Base-by-base conservation (phyloP, 2,113 vertebrate genomes). In the Actenoides lindsayi region DNA sequence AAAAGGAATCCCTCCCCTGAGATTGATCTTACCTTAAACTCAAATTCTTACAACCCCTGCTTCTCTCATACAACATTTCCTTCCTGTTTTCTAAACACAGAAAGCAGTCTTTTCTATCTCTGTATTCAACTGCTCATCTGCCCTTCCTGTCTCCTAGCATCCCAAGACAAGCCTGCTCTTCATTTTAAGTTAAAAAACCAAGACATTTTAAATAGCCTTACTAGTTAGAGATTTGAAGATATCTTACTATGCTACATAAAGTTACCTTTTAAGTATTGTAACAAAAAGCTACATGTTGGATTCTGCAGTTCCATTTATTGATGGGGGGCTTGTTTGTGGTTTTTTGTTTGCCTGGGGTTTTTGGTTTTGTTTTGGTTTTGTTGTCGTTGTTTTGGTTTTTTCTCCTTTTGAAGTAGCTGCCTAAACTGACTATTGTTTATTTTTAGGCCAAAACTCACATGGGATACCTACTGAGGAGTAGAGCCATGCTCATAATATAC, bases 51-150 rank as follows among this genome's bases (percentile, higher is more conserved):
- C 10, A 41, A 31, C 24, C 48, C 69, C 31, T 80, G 50, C 17
- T 46, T 74, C 48, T 78, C 81, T 76, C 65, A 42, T 15, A 73
- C 28, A 80, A 42, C 7, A 25, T 18, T 95, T 96, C 95, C 87
- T 94, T 94, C 87, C 89, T 94, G 81, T 33, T 91, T 41, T 48
- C 54, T 82, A 71, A 87, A 86, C 6, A 92, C 50, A 25, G 13
- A 46, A 8, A 51, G 30, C 25, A 75, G 57, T 5, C 51, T 76
- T 76, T 81, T 79, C 82, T 83, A 57, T 9, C 42, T 44, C 63
- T 84, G 35, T 28, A 76, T 67, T 62, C 63, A 85, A 46, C 57
- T 62, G 31, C 67, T 65, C 27, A 60, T 33, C 56, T 81, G 87
- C 62, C 63, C 48, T 96, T 95, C 67, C 91, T 74, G n/a, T 41